Conservation (phyloP, 2,113 vertebrate genomes). For the western clawed frog (Xenopus tropicalis) region UCB_Xtro_10.0 CM004450.2:68513001-68513500, state of each 20-base stretch:
- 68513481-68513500: constrained; percentile 7
- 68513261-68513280: constrained; percentile 11
- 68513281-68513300: constrained; percentile 41
- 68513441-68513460: constrained; percentile 24
- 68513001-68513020: no score
- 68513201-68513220: constrained; percentile 29
- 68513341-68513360: constrained; percentile 38
- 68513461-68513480: constrained; percentile 21
- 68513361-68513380: constrained; percentile 38
- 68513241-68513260: constrained; percentile 8
- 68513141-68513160: background rate
- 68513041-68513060: no score
- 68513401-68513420: constrained; percentile 25
- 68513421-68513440: constrained; percentile 28
- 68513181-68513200: background rate
- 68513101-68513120: no score
- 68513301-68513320: constrained; percentile 29
- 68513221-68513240: constrained; percentile 27
- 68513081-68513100: no score
- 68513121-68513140: background rate
- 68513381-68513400: constrained; percentile 16
- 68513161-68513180: background rate
- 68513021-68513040: no score
- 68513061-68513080: no score
- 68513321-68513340: constrained; percentile 30